A percentile compares a stretch with the other conserved stretches of the same genome.
Conservation (phyloP, 2,797 vertebrate species). For the Sebastes trivittatus region DNA sequence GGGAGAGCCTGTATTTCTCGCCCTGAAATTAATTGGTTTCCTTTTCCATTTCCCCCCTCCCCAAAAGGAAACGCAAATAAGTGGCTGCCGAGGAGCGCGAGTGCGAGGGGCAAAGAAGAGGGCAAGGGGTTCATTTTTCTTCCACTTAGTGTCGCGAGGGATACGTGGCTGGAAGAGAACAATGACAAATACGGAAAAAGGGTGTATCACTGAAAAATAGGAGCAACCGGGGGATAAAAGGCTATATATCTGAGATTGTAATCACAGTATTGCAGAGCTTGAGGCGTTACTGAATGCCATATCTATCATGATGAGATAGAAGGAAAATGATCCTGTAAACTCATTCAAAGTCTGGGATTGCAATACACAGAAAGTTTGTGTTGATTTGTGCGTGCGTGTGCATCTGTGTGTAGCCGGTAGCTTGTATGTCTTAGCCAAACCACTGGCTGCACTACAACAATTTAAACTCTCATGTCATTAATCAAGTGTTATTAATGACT, state of each 20-base stretch:
- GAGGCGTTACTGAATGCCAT: constrained; percentile 40
- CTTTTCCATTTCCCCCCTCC: constrained; percentile 29
- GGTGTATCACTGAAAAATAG: constrained; percentile 15
- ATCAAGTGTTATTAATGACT: constrained; percentile 54
- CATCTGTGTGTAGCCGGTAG: background rate
- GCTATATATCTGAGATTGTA: constrained; percentile 45
- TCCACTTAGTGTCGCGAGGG: constrained; percentile 42
- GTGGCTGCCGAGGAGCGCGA: constrained; percentile 13
- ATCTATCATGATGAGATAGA: constrained; percentile 54
- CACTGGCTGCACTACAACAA: constrained; percentile 32
- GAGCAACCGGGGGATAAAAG: constrained; percentile 43
- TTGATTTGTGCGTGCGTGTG: background rate
- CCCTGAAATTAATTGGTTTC: constrained; percentile 71
- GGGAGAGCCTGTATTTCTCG: constrained; percentile 42
- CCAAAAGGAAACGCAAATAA: constrained; percentile 30
- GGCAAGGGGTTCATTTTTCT: constrained; percentile 58
- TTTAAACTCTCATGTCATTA: constrained; percentile 39
- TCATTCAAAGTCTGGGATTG: constrained; percentile 34
- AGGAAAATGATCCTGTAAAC: constrained; percentile 46
- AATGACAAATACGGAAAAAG: constrained; percentile 54
- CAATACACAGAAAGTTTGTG: background rate
- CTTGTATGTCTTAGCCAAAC: constrained; percentile 22
- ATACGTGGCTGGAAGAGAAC: constrained; percentile 33
- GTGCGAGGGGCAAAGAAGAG: constrained; percentile 20
- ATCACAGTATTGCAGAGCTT: constrained; percentile 48